These are phyloP conservation scores for Drosophila bifasciata DNA, from an alignment of 1,140 invertebrate species.

Conservation along the genomic window DNA sequence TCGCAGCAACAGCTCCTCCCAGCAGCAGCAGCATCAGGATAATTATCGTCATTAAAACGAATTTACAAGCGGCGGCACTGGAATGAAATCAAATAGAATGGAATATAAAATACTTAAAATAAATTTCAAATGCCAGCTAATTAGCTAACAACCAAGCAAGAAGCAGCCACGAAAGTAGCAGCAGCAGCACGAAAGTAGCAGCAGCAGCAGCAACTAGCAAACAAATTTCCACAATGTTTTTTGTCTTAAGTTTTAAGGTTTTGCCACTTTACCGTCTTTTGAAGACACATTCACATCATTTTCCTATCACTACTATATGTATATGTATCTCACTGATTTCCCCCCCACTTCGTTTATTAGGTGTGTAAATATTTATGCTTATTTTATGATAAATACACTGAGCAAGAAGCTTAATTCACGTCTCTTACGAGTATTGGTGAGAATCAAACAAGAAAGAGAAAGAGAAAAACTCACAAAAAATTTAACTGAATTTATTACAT, in stretches of 20 bases:
- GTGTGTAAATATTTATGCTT: conserved; percentile 79
- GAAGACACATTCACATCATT: conserved; percentile 68
- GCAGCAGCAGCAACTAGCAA: conserved; percentile 16
- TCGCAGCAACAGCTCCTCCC: conserved; percentile 68
- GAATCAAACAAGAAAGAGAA: background rate
- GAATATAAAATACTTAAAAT: conserved; percentile 39
- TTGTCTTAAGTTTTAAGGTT: conserved; percentile 59
- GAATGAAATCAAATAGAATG: conserved; percentile 33
- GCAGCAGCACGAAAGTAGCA: conserved; percentile 10
- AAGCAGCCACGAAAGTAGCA: conserved; percentile 24
- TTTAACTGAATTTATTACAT: conserved; percentile 78
- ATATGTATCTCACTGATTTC: conserved; percentile 5
- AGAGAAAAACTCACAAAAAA: conserved; percentile 39
- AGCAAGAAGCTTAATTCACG: conserved; percentile 36
- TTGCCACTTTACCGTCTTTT: conserved; percentile 81
- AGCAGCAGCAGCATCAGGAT: conserved; percentile 66
- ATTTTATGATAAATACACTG: conserved; percentile 41
- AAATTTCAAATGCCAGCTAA: conserved; percentile 55
- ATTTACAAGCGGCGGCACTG: conserved; percentile 62
- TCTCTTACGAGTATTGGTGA: conserved; percentile 37
- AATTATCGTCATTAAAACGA: conserved; percentile 82
- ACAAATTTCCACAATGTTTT: conserved; percentile 35
- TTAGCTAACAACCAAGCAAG: conserved; percentile 22
- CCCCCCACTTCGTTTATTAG: conserved; percentile 40
- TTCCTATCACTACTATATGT: conserved; percentile 17